Base-by-base conservation (phyloP, 2,888 invertebrate genomes). In the Ethmia dodecea region DNA sequence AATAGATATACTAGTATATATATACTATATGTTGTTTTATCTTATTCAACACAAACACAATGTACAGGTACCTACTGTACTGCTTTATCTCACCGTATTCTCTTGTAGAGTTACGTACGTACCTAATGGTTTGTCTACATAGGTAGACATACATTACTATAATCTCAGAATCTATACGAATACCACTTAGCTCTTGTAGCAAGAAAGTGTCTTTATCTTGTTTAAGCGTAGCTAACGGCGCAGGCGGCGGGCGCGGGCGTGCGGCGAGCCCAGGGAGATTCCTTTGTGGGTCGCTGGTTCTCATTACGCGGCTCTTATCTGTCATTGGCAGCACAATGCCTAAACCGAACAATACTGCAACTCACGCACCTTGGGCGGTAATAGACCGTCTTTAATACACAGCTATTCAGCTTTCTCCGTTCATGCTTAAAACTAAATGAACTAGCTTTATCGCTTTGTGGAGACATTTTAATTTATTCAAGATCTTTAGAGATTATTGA, bases 251-350 rank as follows among this genome's bases (percentile, higher is more conserved):
- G 27, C 38, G 28, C 52, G 49, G 42, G 54, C 37, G 32, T 53
- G 50, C 43, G 54, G 59, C 55, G 52, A 49, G 47, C 49, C 28
- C 46, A 47, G 43, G 45, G 57, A 64, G 64, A 69, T 64, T 62
- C 69, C 62, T 66, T 69, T 75, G 67, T 74, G 60, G 62, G 54
- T 59, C 54, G 63, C 58, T 60, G 62, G 67, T 51, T 57, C 64
- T 71, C 71, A 70, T 75, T 74, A 71, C 71, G 50, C 51, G 59
- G 60, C 61, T 69, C 74, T 81, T 81, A 81, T 80, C 80, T 80
- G 78, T 76, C 77, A 78, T 76, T 80, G 74, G 72, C 73, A 76
- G 70, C 60, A 79, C 72, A 78, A 73, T 70, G 68, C 66, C 55
- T 55, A 60, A 55, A 55, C 58, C 54, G 54, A 69, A 76, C 71